Evolutionary conservation across 2,888 invertebrate species (phyloP).

Genomic region (Trissolcus brochymenae): DNA sequence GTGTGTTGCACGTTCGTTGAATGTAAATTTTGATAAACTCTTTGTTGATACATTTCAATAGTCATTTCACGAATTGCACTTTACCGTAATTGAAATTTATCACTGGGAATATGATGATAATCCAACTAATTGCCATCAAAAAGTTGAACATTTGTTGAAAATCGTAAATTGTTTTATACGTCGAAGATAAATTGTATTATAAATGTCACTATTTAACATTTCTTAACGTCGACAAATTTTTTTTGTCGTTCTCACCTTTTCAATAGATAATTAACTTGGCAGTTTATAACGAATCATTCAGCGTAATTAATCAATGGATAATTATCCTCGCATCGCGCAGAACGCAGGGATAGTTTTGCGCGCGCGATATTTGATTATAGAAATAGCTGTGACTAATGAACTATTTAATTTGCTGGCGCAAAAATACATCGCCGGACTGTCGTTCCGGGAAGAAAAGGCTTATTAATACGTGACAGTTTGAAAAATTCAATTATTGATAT

Average conservation of each 20-base stretch:
- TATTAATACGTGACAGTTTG: conserved; percentile 37
- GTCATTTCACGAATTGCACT: too few relatives aligned
- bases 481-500: conserved; percentile 49
- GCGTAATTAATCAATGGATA: conserved; percentile 14
- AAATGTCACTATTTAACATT: too few relatives aligned
- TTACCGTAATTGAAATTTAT: too few relatives aligned
- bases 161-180: neutral
- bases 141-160: neutral
- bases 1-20: too few relatives aligned
- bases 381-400: conserved; percentile 21
- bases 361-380: neutral
- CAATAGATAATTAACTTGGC: conserved; percentile 1
- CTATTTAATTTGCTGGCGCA: conserved; percentile 9
- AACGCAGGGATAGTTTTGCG: too few relatives aligned
- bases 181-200: too few relatives aligned
- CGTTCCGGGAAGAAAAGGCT: conserved; percentile 10
- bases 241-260: too few relatives aligned
- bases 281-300: conserved; percentile 5
- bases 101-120: too few relatives aligned
- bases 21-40: too few relatives aligned
- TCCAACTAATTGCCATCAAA: conserved; percentile 3
- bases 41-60: too few relatives aligned
- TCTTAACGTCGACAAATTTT: too few relatives aligned
- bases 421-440: neutral
- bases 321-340: conserved; percentile 8